Conservation (phyloP, 2,888 invertebrate species). For the Chaitophorus viminalis region DNA sequence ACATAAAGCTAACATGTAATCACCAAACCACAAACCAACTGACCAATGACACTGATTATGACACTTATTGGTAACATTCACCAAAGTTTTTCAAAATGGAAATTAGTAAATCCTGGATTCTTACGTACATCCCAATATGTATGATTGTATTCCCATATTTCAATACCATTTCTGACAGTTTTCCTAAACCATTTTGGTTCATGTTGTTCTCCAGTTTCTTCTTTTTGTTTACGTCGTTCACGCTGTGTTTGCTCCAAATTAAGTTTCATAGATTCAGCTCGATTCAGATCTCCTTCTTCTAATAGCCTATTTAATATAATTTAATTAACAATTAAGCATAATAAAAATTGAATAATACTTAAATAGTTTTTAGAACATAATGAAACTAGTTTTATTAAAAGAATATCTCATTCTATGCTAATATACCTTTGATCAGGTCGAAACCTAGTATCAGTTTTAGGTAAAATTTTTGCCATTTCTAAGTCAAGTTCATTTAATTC, state of each 20-base stretch:
- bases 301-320: constrained; percentile 69
- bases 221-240: constrained; percentile 74
- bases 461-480: constrained; percentile 72
- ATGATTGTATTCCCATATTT: constrained; percentile 78
- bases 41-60: constrained; percentile 19
- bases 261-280: constrained; percentile 78
- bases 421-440: constrained; percentile 78
- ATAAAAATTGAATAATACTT: not conserved
- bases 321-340: not conserved
- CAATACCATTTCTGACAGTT: constrained; percentile 70
- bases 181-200: constrained; percentile 72
- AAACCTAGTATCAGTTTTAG: constrained; percentile 81
- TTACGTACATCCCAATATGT: constrained; percentile 81
- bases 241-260: constrained; percentile 80
- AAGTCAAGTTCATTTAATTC: constrained; percentile 82
- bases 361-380: not conserved
- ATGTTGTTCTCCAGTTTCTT: constrained; percentile 70
- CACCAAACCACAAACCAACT: constrained; percentile 38
- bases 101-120: constrained; percentile 74
- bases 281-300: constrained; percentile 79
- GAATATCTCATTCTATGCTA: not conserved
- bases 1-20: constrained; percentile 2
- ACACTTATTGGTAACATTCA: constrained; percentile 67
- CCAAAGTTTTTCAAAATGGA: constrained; percentile 74
- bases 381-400: not conserved